A percentile compares a stretch with the other conserved stretches of the same genome.
Conservation (phyloP, 64 coral and sea anemone genomes). For the Porites australiensis region DNA sequence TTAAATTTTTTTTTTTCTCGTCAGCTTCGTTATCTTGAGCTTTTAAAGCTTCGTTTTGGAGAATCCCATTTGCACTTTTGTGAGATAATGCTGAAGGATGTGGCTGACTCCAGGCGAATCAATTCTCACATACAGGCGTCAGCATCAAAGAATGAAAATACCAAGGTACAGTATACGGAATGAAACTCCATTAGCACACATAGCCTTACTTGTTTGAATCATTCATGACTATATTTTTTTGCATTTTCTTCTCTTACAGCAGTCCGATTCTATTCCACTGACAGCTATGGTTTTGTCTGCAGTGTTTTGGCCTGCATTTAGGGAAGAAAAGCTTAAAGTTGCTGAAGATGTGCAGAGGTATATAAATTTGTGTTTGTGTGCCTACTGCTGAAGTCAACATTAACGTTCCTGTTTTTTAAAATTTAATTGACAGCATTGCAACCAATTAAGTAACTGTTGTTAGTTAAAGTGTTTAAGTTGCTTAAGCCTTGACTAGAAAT, state of each 20-base stretch:
- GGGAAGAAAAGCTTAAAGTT: conserved; percentile 98
- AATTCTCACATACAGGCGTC: conserved; percentile 90
- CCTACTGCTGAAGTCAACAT: too few species aligned
- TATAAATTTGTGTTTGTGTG: neutral
- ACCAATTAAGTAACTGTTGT: too few species aligned
- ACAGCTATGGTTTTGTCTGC: conserved; percentile 97
- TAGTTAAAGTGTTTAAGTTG: too few species aligned
- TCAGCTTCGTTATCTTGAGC: conserved; percentile 96
- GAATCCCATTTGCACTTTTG: conserved; percentile 99
- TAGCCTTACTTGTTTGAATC: too few species aligned
- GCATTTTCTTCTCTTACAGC: neutral
- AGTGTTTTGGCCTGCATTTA: conserved; percentile 98
- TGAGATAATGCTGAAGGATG: conserved; percentile 99
- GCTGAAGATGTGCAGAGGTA: conserved; percentile 81
- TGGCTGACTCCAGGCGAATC: conserved; percentile 93
- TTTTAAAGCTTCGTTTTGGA: conserved; percentile 96
- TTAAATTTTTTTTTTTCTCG: neutral
- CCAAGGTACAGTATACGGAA: conserved; percentile 35
- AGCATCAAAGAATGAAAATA: conserved; percentile 54
- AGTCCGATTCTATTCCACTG: conserved; percentile 77
- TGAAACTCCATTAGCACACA: too few species aligned
- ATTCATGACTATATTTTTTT: neutral
- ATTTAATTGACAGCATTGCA: too few species aligned
- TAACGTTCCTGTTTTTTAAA: too few species aligned
- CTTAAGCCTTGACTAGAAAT: too few species aligned